phyloP scores from a whole-genome alignment of 1,140 invertebrate genomes.

The Myzus persicae region DNA sequence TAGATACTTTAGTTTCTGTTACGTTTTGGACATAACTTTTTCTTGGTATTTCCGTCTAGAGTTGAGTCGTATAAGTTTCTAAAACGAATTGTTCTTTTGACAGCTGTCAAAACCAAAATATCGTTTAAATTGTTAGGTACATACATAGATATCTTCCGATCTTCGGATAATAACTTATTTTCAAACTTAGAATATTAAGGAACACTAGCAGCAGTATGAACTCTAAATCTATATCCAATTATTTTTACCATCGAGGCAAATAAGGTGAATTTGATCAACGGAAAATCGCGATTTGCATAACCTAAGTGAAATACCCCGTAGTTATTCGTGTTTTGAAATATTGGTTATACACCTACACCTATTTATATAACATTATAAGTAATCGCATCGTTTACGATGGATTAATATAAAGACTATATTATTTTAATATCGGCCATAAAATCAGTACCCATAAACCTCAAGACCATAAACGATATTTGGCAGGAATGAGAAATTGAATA shows the following conservation, averaged over 20 bases:
- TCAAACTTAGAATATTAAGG: neutral
- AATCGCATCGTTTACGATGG: neutral
- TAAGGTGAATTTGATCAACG: neutral
- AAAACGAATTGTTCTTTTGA: conserved; percentile 17
- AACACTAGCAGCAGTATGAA: neutral
- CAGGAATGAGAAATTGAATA: neutral
- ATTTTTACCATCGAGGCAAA: neutral
- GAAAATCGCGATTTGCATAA: neutral
- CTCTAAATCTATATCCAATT: neutral
- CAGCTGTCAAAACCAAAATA: conserved; percentile 31
- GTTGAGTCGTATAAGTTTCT: conserved; percentile 11
- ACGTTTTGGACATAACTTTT: neutral
- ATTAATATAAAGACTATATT: neutral
- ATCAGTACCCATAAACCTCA: neutral
- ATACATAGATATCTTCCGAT: neutral
- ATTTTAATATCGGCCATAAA: neutral
- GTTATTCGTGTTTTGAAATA: neutral
- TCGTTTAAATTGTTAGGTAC: conserved; percentile 29
- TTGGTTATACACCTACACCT: neutral
- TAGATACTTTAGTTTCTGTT: neutral
- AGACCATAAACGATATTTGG: neutral
- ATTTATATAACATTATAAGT: neutral
- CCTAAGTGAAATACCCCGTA: neutral
- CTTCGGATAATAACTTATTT: conserved; percentile 36
- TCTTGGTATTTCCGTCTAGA: neutral